Evolutionary conservation across 2,888 invertebrate genomes (phyloP).

Genomic region (Tachystola acroxantha): DNA sequence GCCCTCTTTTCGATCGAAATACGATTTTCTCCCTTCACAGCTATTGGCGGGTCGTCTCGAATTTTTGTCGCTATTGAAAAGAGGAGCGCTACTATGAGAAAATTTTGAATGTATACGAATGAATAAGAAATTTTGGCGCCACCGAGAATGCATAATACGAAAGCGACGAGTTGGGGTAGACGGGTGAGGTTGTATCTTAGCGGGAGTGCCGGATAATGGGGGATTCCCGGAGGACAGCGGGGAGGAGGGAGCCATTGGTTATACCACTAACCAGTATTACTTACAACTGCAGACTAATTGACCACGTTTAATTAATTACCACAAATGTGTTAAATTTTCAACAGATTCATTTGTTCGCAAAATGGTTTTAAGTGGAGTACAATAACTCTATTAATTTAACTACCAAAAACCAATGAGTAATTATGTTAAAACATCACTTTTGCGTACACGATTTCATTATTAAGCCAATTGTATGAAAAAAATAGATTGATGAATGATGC

Average conservation of each 20-base stretch:
- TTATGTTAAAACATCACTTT: not conserved
- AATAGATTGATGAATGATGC: too few species aligned
- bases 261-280: slow-evolving; percentile 1
- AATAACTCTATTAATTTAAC: too few species aligned
- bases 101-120: slow-evolving; percentile 70
- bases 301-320: too few species aligned
- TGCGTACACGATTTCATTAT: too few species aligned
- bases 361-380: too few species aligned
- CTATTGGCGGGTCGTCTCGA: slow-evolving; percentile 68
- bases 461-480: too few species aligned
- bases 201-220: slow-evolving; percentile 24
- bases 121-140: slow-evolving; percentile 68
- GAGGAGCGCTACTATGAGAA: slow-evolving; percentile 54
- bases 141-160: slow-evolving; percentile 54
- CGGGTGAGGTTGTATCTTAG: slow-evolving; percentile 23
- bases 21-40: slow-evolving; percentile 74
- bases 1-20: slow-evolving; percentile 76
- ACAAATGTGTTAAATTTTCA: too few species aligned
- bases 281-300: not conserved
- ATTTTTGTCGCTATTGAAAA: slow-evolving; percentile 68
- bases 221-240: not conserved
- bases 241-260: not conserved
- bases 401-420: not conserved
- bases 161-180: slow-evolving; percentile 20
- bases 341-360: too few species aligned